Percentiles rank a stretch among this genome's conserved stretches.
Evolutionary conservation across 1,140 invertebrate genomes (phyloP).

Genomic region (Sweltsa coloradensis): DNA sequence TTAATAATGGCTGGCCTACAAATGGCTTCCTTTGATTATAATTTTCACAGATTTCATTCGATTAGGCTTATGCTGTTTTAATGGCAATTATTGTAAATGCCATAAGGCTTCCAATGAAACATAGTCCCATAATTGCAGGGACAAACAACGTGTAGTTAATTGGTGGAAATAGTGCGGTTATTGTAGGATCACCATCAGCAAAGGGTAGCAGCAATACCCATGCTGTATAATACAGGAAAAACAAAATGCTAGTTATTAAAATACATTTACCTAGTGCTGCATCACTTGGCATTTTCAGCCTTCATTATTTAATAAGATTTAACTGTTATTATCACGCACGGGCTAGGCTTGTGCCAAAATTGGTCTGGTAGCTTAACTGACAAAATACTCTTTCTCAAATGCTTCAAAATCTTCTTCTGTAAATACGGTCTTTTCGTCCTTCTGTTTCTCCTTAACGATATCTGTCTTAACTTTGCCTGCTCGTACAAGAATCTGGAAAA

Average conservation of each 20-base stretch:
- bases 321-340: no score
- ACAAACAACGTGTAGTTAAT: slow-evolving; percentile 42
- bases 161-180: slow-evolving; percentile 37
- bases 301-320: no score
- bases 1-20: no score
- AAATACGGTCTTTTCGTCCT: slow-evolving; percentile 27
- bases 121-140: slow-evolving; percentile 44
- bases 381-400: slow-evolving; percentile 35
- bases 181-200: slow-evolving; percentile 35
- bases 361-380: slow-evolving; percentile 12
- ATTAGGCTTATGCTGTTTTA: no score
- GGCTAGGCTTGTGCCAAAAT: no score
- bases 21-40: no score
- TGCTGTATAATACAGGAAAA: slow-evolving; percentile 48
- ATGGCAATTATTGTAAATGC: slow-evolving; percentile 36
- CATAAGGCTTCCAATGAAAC: slow-evolving; percentile 49
- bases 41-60: no score
- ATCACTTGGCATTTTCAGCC: slow-evolving; percentile 22
- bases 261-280: slow-evolving; percentile 38
- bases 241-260: slow-evolving; percentile 35
- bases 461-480: neutral
- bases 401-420: slow-evolving; percentile 39
- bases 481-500: neutral
- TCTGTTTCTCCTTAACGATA: neutral
- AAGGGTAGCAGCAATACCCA: slow-evolving; percentile 58